Conservation (phyloP, 53 echinoderm and acorn worm species). For the Antedon mediterranea region DNA sequence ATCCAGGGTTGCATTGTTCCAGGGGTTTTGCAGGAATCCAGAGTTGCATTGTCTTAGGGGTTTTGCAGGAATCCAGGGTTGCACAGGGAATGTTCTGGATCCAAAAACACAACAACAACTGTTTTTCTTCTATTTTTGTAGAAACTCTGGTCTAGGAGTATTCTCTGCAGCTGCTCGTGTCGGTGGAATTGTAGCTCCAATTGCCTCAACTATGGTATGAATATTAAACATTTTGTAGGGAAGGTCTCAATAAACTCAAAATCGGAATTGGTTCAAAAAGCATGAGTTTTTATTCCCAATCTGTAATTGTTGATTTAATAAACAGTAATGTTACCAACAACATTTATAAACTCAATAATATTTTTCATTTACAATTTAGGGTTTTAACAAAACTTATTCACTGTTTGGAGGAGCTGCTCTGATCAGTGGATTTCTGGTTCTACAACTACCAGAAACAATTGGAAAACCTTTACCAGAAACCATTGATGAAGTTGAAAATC, state of each 20-base stretch:
- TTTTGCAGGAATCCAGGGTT: no score
- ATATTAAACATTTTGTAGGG: no score
- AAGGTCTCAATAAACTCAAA: no score
- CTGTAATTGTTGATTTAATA: no score
- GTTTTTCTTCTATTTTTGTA: conserved; percentile 6
- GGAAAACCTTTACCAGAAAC: conserved; percentile 30
- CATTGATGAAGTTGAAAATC: conserved; percentile 22
- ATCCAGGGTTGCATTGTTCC: no score
- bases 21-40: no score
- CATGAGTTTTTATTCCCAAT: no score
- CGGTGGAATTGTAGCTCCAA: conserved; percentile 76
- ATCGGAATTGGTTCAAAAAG: no score
- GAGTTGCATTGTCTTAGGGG: no score
- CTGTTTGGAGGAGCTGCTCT: conserved; percentile 29
- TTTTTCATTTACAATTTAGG: conserved; percentile 12
- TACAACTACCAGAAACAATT: conserved; percentile 34
- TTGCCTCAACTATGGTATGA: conserved; percentile 49
- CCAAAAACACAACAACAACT: no score
- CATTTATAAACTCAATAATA: background rate
- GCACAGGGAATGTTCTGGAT: no score
- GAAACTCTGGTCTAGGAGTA: conserved; percentile 76
- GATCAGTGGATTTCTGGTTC: conserved; percentile 21
- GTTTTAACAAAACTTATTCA: conserved; percentile 20
- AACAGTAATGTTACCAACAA: no score
- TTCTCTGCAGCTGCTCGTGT: conserved; percentile 74